Evolutionary conservation across 2,113 vertebrate genomes (phyloP).

Genomic region (Xenus cinereus): DNA sequence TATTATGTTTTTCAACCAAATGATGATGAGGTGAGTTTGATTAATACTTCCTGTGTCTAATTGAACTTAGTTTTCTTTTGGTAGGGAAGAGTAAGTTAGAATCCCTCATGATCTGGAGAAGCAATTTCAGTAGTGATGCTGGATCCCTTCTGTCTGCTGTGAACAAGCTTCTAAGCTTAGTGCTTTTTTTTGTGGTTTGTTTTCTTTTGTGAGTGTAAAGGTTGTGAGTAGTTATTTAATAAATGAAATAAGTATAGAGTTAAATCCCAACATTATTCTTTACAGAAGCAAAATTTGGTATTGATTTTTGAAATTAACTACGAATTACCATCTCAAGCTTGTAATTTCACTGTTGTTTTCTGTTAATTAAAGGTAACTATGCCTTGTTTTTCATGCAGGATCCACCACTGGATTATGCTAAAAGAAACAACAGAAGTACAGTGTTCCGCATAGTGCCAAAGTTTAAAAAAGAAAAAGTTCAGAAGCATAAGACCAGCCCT

Average conservation of each 20-base stretch:
- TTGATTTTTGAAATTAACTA: not conserved
- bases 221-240: not conserved
- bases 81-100: not conserved
- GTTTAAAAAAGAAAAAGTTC: conserved; percentile 96
- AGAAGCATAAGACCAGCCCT: conserved; percentile 87
- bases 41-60: not conserved
- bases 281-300: not conserved
- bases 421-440: conserved; percentile 94
- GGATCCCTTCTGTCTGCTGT: not conserved
- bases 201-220: not conserved
- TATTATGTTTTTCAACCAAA: conserved; percentile 92
- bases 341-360: not conserved
- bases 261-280: not conserved
- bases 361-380: not conserved
- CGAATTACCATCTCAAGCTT: not conserved
- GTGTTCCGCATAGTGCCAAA: conserved; percentile 98
- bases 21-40: conserved; percentile 87
- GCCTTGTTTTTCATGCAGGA: conserved; percentile 79
- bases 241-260: not conserved
- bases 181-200: not conserved
- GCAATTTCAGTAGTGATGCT: not conserved
- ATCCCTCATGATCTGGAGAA: not conserved
- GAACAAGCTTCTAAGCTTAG: not conserved
- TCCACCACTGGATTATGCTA: conserved; percentile 90
- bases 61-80: not conserved